Conservation (phyloP, 2,888 invertebrate species). For the Leptinotarsa haldemani region DNA sequence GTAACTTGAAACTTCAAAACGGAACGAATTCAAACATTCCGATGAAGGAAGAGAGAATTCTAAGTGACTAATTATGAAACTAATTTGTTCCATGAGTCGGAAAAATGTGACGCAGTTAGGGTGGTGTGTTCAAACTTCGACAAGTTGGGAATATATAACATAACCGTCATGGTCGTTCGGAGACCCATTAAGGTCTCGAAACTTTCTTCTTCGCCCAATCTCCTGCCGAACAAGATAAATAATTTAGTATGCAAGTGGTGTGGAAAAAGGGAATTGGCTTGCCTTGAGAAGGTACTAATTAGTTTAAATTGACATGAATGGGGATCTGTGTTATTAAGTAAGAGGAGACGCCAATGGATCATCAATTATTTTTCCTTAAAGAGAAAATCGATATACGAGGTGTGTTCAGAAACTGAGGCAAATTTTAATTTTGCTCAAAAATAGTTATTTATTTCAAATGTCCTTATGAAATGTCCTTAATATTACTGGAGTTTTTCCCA, state of each 20-base stretch:
- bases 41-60: slow-evolving; percentile 6
- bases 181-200: slow-evolving; percentile 36
- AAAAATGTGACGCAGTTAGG: slow-evolving; percentile 48
- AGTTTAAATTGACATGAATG: slow-evolving; percentile 3
- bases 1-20: background rate
- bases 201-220: slow-evolving; percentile 16
- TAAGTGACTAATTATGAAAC: slow-evolving; percentile 54
- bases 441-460: too few species aligned
- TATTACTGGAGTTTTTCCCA: too few species aligned
- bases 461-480: too few species aligned
- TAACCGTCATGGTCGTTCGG: slow-evolving; percentile 31
- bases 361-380: background rate
- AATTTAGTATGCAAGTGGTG: slow-evolving; percentile 16
- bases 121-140: slow-evolving; percentile 36
- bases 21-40: background rate
- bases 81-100: slow-evolving; percentile 54
- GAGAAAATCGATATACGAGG: background rate
- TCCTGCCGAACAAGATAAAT: slow-evolving; percentile 4
- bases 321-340: background rate
- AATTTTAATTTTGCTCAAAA: background rate
- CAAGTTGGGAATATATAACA: slow-evolving; percentile 42
- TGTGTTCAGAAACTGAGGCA: too few species aligned
- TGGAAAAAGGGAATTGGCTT: slow-evolving; percentile 16
- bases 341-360: background rate
- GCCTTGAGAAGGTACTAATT: background rate